These are phyloP conservation scores for Dendrolimus kikuchii DNA, from an alignment of 1,140 invertebrate species.

Conservation along the genomic window DNA sequence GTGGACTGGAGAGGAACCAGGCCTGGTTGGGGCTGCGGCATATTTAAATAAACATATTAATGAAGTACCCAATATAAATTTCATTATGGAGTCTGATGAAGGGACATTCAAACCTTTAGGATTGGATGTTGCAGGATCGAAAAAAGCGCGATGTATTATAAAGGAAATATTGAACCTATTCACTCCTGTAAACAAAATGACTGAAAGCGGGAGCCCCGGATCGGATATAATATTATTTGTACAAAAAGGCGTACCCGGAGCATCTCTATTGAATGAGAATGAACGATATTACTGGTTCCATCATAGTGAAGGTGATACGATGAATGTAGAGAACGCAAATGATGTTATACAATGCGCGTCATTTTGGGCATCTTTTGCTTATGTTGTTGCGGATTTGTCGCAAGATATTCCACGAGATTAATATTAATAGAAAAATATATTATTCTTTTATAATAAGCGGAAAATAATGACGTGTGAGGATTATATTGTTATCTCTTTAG, in stretches of 20 bases:
- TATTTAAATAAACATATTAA: slow-evolving; percentile 77
- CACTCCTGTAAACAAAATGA: slow-evolving; percentile 65
- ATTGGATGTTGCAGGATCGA: slow-evolving; percentile 73
- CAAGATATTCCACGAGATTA: slow-evolving; percentile 73
- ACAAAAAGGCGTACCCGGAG: slow-evolving; percentile 78
- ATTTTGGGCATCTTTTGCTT: slow-evolving; percentile 80
- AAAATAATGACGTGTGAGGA: background rate
- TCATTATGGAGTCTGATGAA: slow-evolving; percentile 84
- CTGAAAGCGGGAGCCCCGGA: slow-evolving; percentile 54
- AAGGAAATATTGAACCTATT: slow-evolving; percentile 74
- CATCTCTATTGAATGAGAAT: slow-evolving; percentile 76
- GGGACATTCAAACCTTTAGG: slow-evolving; percentile 86
- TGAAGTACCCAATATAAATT: slow-evolving; percentile 76
- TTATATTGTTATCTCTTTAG: background rate
- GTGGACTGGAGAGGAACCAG: slow-evolving; percentile 88
- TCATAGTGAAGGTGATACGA: slow-evolving; percentile 82
- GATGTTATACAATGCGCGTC: slow-evolving; percentile 78
- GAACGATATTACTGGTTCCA: slow-evolving; percentile 86
- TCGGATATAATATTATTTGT: slow-evolving; percentile 79
- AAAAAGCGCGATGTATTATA: slow-evolving; percentile 76
- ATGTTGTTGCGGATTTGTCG: slow-evolving; percentile 79
- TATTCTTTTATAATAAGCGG: background rate
- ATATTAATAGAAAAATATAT: background rate
- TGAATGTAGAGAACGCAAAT: slow-evolving; percentile 77
- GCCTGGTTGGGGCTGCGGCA: slow-evolving; percentile 75